phyloP scores from a whole-genome alignment of 2,113 vertebrate genomes.

The Dipodomys stephensi region DNA sequence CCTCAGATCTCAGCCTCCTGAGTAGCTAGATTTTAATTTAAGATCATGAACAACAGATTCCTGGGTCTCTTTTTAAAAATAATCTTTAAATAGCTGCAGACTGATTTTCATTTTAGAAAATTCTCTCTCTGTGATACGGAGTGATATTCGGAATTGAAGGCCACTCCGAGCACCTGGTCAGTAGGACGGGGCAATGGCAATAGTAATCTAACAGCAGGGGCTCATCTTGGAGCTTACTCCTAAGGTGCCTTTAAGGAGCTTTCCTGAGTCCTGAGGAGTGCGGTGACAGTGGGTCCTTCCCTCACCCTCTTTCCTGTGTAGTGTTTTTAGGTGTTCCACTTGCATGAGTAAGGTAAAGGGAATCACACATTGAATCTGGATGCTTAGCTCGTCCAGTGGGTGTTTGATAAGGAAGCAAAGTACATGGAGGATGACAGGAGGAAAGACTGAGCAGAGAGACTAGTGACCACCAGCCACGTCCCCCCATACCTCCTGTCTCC shows the following conservation, averaged over 20 bases:
- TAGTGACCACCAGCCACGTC: constrained; percentile 70
- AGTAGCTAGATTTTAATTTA: no score
- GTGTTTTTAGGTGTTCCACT: not conserved
- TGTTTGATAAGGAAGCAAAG: constrained; percentile 77
- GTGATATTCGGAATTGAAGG: not conserved
- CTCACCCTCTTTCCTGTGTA: fast-evolving
- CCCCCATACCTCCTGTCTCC: constrained; percentile 42
- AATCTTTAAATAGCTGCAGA: no score
- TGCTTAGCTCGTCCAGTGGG: constrained; percentile 36
- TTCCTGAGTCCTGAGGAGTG: not conserved
- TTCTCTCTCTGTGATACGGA: not conserved
- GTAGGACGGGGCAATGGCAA: not conserved
- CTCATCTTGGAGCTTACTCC: not conserved
- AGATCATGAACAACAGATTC: no score
- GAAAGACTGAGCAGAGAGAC: constrained; percentile 80
- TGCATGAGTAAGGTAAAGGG: constrained; percentile 2
- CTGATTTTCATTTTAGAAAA: not conserved
- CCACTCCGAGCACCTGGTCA: not conserved
- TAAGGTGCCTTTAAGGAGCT: not conserved
- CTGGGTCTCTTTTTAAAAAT: no score
- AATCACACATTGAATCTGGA: not conserved
- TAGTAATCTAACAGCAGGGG: not conserved
- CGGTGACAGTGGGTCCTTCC: not conserved
- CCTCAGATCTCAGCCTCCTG: not conserved
- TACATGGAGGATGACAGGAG: constrained; percentile 63